A percentile compares a stretch with the other conserved stretches of the same genome.
These are phyloP conservation scores for Eristalis tenax DNA, from an alignment of 2,888 invertebrate species.

Conservation along the genomic window DNA sequence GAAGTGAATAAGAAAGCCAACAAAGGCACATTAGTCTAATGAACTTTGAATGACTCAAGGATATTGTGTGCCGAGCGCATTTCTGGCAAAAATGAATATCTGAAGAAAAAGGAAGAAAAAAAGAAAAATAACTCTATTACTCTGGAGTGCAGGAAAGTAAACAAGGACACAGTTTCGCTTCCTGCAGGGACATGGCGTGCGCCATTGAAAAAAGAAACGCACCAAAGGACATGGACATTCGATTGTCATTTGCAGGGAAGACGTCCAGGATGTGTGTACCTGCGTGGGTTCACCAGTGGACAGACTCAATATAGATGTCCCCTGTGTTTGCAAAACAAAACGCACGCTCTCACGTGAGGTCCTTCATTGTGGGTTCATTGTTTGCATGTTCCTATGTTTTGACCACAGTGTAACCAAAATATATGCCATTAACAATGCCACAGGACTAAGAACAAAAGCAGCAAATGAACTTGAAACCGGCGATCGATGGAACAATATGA, in stretches of 20 bases:
- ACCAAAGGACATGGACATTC: conserved; percentile 60
- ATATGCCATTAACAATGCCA: conserved; percentile 72
- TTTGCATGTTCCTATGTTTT: conserved; percentile 77
- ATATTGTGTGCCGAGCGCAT: conserved; percentile 11
- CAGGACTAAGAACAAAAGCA: conserved; percentile 56
- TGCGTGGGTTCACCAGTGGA: conserved; percentile 39
- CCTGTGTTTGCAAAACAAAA: conserved; percentile 70
- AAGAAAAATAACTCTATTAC: conserved; percentile 51
- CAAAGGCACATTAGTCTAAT: conserved; percentile 63
- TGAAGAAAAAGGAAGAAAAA: conserved; percentile 2
- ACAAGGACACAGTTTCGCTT: conserved; percentile 43
- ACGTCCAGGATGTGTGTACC: conserved; percentile 35
- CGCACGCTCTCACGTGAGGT: conserved; percentile 69
- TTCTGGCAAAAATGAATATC: conserved; percentile 4
- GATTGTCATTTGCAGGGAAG: conserved; percentile 60
- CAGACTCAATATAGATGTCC: conserved; percentile 37
- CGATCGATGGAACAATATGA: conserved; percentile 49
- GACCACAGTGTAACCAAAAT: conserved; percentile 80
- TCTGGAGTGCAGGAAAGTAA: conserved; percentile 44
- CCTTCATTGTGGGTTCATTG: conserved; percentile 62
- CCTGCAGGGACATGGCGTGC: conserved; percentile 65
- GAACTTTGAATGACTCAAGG: conserved; percentile 67
- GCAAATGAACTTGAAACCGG: conserved; percentile 59
- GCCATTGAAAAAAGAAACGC: conserved; percentile 57
- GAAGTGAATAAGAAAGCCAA: conserved; percentile 66